Evolutionary conservation across 2,113 vertebrate species (phyloP).

Genomic region (Chaenocephalus aceratus): DNA sequence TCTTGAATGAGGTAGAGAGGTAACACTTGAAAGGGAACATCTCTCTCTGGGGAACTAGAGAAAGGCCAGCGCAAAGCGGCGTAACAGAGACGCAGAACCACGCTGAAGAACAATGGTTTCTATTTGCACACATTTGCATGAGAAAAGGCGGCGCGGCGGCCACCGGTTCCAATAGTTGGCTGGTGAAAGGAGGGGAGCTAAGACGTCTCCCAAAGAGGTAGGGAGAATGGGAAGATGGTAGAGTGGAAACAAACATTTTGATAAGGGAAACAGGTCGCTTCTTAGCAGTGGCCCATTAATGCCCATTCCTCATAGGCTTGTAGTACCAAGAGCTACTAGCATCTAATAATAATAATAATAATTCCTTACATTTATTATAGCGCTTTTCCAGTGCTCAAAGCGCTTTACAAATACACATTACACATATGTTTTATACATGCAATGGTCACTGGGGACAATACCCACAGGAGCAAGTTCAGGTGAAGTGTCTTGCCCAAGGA

Average conservation of each 20-base stretch:
- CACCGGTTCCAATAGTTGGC: slow-evolving; percentile 60
- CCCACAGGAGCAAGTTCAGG: too few relatives aligned
- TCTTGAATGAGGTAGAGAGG: slow-evolving; percentile 71
- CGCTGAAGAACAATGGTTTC: slow-evolving; percentile 66
- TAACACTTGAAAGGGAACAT: slow-evolving; percentile 73
- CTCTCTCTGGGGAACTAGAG: slow-evolving; percentile 63
- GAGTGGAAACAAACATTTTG: slow-evolving; percentile 50
- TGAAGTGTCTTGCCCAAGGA: too few relatives aligned
- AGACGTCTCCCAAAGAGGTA: slow-evolving; percentile 44
- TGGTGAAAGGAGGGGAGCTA: slow-evolving; percentile 51
- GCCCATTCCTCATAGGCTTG: neutral
- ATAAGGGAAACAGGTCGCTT: slow-evolving; percentile 38
- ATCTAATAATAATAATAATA: too few relatives aligned
- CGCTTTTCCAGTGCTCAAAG: too few relatives aligned
- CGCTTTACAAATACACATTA: too few relatives aligned
- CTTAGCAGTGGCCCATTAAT: slow-evolving; percentile 36
- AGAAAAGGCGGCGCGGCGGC: slow-evolving; percentile 61
- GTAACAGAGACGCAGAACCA: slow-evolving; percentile 56
- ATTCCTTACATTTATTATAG: too few relatives aligned
- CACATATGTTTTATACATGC: too few relatives aligned
- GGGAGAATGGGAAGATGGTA: slow-evolving; percentile 30
- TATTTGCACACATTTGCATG: slow-evolving; percentile 81
- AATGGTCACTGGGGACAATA: too few relatives aligned
- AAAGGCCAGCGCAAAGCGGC: slow-evolving; percentile 56
- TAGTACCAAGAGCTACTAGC: too few relatives aligned